These are phyloP conservation scores for Thripadectes ignobilis DNA, from an alignment of 2,797 vertebrate genomes.

Conservation along the genomic window DNA sequence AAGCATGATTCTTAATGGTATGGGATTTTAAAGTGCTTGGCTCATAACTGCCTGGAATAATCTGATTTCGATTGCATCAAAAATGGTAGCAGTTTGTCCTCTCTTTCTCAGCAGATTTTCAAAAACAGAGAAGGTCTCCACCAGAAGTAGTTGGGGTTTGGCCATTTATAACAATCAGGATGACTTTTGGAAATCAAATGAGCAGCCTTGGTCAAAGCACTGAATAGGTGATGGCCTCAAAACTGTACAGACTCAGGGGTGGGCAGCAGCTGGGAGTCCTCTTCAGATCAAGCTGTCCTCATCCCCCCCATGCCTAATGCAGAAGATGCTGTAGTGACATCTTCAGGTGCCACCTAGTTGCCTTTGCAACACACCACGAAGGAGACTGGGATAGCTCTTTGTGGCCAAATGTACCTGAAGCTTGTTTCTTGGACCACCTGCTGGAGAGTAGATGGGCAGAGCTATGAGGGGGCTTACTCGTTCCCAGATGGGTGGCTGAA, in stretches of 20 bases:
- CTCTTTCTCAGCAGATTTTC: not conserved
- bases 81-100: not conserved
- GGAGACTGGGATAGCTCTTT: not conserved
- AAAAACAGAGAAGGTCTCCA: accelerated
- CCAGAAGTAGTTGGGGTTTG: not conserved
- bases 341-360: not conserved
- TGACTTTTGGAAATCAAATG: not conserved
- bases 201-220: not conserved
- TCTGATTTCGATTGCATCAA: not conserved
- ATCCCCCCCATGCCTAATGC: not conserved
- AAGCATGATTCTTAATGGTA: not conserved
- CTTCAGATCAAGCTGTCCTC: not conserved
- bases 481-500: not conserved
- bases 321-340: not conserved
- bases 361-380: not conserved
- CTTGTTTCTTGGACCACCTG: not conserved
- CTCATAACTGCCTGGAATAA: not conserved
- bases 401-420: accelerated
- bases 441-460: not conserved
- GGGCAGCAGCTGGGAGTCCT: not conserved
- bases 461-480: not conserved
- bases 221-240: not conserved
- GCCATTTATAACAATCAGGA: not conserved
- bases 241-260: accelerated
- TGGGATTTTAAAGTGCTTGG: not conserved